A percentile compares a stretch with the other conserved stretches of the same genome.
Conservation (phyloP, 2,888 invertebrate species). For the Eristalis arbustorum region DNA sequence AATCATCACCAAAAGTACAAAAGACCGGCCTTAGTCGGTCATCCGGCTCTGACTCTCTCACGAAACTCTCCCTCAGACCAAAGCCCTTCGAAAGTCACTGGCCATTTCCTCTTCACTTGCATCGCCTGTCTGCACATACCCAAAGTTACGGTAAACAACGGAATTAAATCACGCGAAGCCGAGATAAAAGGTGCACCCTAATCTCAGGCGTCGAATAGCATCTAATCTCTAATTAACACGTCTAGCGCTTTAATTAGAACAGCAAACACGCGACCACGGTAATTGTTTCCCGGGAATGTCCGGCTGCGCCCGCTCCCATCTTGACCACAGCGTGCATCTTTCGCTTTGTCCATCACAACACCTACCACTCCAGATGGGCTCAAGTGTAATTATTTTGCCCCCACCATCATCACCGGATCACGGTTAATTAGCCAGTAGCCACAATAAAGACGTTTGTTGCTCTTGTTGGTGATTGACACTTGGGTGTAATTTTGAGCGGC, state of each 20-base stretch:
- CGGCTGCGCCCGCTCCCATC: background rate
- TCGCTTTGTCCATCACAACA: slow-evolving; percentile 10
- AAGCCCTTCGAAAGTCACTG: background rate
- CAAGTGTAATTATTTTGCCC: background rate
- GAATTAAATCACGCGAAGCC: background rate
- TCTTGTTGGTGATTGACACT: slow-evolving; percentile 40
- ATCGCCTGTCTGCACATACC: background rate
- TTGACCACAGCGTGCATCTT: background rate
- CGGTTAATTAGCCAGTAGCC: slow-evolving; percentile 26
- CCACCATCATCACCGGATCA: background rate
- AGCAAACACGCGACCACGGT: slow-evolving; percentile 12
- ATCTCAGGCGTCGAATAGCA: background rate
- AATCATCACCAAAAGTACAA: background rate
- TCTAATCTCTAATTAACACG: background rate
- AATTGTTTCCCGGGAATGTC: background rate
- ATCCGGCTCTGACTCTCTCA: background rate
- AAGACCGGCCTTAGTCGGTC: background rate
- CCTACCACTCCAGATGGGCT: slow-evolving; percentile 5
- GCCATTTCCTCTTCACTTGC: background rate
- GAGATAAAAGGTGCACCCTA: background rate
- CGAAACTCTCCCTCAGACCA: background rate
- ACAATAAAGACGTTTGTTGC: slow-evolving; percentile 7
- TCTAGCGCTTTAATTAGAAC: slow-evolving; percentile 20
- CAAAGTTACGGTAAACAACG: background rate
- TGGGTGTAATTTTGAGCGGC: background rate